Evolutionary conservation across 2,797 vertebrate genomes (phyloP), one percentile per base, ranked within the genome.

Genomic region (Tapera naevia): DNA sequence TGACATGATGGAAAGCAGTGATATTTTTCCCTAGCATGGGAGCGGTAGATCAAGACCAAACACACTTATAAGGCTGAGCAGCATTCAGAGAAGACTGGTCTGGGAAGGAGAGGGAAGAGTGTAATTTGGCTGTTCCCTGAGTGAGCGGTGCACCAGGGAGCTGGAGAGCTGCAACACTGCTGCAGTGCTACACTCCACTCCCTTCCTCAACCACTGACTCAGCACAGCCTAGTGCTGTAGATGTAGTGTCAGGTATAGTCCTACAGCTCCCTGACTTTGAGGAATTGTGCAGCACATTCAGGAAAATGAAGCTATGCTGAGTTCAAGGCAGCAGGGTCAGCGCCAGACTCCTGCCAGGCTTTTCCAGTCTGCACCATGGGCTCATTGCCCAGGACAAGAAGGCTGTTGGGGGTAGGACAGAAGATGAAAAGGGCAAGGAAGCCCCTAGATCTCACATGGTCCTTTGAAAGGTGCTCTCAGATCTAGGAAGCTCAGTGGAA

Each of bases 151-250:
- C 35, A 45, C 3, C 0, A 6, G 45, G 39, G 39, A 79, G 56
- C 70, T 0, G 0, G 69, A 71, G 45, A 80, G 25, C 17, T 21
- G 57, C 24, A 43, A 5, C 2, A 2, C 22, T 3, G 27, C 45
- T 25, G 30, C 45, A 24, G 22, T 2, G 45, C 75, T 57, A 66
- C 4, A 28, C 80, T 70, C 41, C 3, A 14, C 53, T 86, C 24
- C 65, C 33, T 24, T 65, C 78, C 45, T 54, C 81, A 9, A 54
- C 5, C 32, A 58, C 73, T 72, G 83, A 23, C 50, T 39, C 30
- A 50, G 91, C 70, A 57, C 45, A 60, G 80, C 74, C 32, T 33
- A 7, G 19, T 3, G 73, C 62, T 22, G 3, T 4, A 0, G 2
- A 6, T 1, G 6, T 9, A 24, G 27, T 1, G 11, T 8, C 43